A percentile compares a stretch with the other conserved stretches of the same genome.
phyloP scores from a whole-genome alignment of 30 jellyfish, hydroid and myxozoan genomes.

The Rhopilema esculentum region DNA sequence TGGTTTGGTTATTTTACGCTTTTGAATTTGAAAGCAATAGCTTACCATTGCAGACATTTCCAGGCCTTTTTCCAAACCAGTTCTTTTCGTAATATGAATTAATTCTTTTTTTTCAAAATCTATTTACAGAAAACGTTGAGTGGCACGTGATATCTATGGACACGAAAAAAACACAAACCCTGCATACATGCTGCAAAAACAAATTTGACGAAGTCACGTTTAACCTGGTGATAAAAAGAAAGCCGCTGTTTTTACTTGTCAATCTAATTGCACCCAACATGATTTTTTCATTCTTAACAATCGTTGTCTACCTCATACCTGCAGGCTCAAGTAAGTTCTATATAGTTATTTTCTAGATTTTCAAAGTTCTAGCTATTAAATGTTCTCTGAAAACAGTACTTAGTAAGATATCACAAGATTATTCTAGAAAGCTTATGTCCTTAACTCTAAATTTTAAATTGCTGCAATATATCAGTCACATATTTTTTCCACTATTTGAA shows the following conservation, averaged over 20 bases:
- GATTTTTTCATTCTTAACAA: constrained; percentile 76
- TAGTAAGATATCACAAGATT: too few relatives aligned
- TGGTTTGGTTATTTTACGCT: too few relatives aligned
- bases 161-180: constrained; percentile 12
- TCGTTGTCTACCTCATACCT: constrained; percentile 82
- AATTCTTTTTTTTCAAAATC: background rate
- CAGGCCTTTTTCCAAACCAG: background rate
- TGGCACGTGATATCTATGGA: constrained; percentile 86
- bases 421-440: too few relatives aligned
- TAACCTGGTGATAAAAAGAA: constrained; percentile 75
- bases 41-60: background rate
- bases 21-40: background rate
- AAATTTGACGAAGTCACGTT: constrained; percentile 70
- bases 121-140: constrained; percentile 74
- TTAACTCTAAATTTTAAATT: too few relatives aligned
- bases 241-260: constrained; percentile 77
- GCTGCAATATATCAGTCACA: too few relatives aligned
- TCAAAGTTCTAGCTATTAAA: background rate
- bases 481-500: too few relatives aligned
- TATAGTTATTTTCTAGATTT: background rate
- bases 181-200: constrained; percentile 58
- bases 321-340: constrained; percentile 71
- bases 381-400: too few relatives aligned
- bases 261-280: constrained; percentile 83
- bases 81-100: background rate